Conservation (phyloP, 2,888 invertebrate genomes). For the Epinotia bilunana region DNA sequence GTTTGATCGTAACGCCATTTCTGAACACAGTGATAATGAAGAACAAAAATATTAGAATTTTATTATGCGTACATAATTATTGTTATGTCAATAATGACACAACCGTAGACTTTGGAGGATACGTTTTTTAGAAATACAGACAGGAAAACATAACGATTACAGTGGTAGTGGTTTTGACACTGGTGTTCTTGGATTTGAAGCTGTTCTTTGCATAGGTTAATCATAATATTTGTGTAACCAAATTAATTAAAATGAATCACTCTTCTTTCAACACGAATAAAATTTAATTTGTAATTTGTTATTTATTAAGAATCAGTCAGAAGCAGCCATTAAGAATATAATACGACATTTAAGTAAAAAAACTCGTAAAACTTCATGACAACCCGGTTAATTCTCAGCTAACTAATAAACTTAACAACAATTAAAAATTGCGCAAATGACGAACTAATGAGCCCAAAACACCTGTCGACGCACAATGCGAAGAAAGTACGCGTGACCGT, state of each 20-base stretch:
- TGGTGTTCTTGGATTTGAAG: neutral
- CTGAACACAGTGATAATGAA: constrained; percentile 11
- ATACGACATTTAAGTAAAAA: too few species aligned
- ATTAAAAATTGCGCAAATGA: constrained; percentile 36
- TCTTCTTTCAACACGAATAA: neutral
- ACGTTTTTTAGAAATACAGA: neutral
- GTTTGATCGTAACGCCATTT: constrained; percentile 14
- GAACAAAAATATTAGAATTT: constrained; percentile 15
- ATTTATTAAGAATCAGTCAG: too few species aligned
- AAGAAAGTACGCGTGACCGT: constrained; percentile 81
- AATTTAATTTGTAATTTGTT: too few species aligned
- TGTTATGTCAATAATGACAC: constrained; percentile 21
- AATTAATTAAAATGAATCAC: neutral
- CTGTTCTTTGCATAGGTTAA: neutral
- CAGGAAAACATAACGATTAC: neutral
- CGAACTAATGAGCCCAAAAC: constrained; percentile 36
- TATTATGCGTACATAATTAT: neutral
- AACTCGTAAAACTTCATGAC: neutral
- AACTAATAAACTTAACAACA: constrained; percentile 7
- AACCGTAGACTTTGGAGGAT: neutral
- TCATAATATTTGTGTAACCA: neutral
- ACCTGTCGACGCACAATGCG: constrained; percentile 52
- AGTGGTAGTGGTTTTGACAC: neutral
- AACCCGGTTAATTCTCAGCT: neutral
- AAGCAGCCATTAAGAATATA: too few species aligned